These are phyloP conservation scores for Nomada ferruginata DNA, from an alignment of 2,888 invertebrate species.

Conservation along the genomic window DNA sequence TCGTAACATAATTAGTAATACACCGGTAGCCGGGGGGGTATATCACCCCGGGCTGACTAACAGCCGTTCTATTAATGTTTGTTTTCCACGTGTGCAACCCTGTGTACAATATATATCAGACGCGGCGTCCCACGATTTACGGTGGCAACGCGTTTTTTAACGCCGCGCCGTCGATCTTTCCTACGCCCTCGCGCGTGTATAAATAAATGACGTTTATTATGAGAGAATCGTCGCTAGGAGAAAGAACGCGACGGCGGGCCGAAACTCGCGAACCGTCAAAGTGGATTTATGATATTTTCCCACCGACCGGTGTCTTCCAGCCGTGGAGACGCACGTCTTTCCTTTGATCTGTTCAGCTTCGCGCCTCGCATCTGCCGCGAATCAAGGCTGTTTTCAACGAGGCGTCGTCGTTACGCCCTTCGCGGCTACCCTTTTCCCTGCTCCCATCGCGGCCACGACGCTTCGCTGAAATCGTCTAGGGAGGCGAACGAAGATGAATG, in stretches of 20 bases:
- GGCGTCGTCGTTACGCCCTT: slow-evolving; percentile 71
- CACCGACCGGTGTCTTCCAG: slow-evolving; percentile 68
- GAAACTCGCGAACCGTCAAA: slow-evolving; percentile 80
- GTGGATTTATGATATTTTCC: slow-evolving; percentile 83
- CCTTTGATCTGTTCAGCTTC: slow-evolving; percentile 77
- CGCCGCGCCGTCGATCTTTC: slow-evolving; percentile 65
- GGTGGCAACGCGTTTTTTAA: slow-evolving; percentile 50
- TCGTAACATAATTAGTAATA: slow-evolving; percentile 69
- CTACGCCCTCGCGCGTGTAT: slow-evolving; percentile 60
- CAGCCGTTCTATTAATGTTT: slow-evolving; percentile 69
- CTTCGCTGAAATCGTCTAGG: slow-evolving; percentile 4
- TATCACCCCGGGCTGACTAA: slow-evolving; percentile 58
- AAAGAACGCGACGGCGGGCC: slow-evolving; percentile 72
- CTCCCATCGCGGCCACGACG: slow-evolving; percentile 66
- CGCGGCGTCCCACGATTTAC: slow-evolving; percentile 58
- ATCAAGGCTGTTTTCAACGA: slow-evolving; percentile 70
- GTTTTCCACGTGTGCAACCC: slow-evolving; percentile 63
- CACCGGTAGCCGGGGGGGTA: slow-evolving; percentile 37
- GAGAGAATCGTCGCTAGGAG: slow-evolving; percentile 71
- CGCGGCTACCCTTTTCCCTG: slow-evolving; percentile 66
- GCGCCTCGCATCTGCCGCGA: slow-evolving; percentile 61
- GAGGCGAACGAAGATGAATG: slow-evolving; percentile 3
- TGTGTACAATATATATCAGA: slow-evolving; percentile 53
- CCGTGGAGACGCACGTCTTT: slow-evolving; percentile 46
- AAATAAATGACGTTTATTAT: slow-evolving; percentile 82